Percentiles rank a stretch among this genome's conserved stretches.
Evolutionary conservation across 2,888 invertebrate genomes (phyloP).

Genomic region (Andrena minutula): DNA sequence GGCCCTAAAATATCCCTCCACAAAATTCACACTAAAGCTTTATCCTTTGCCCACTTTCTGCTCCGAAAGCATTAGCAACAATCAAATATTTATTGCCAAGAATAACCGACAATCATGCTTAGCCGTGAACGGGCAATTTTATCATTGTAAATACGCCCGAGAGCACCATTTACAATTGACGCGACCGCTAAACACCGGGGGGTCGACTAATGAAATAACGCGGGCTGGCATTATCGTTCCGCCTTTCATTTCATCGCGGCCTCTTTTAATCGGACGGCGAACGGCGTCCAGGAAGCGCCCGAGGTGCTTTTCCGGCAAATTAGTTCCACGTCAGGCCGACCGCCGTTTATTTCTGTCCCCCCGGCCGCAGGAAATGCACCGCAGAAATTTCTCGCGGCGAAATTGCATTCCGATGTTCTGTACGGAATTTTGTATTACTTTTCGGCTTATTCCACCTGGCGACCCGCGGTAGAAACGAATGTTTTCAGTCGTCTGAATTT

Average conservation of each 20-base stretch:
- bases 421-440: conserved; percentile 31
- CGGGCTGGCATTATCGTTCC: conserved; percentile 24
- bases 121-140: neutral
- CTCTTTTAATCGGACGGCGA: conserved; percentile 44
- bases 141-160: neutral
- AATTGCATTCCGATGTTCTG: conserved; percentile 44
- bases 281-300: neutral
- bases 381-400: conserved; percentile 32
- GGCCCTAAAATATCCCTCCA: too few relatives aligned
- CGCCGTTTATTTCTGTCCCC: conserved; percentile 43
- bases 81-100: too few relatives aligned
- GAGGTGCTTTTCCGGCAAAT: conserved; percentile 32
- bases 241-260: conserved; percentile 43
- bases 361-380: conserved; percentile 34
- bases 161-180: conserved; percentile 27
- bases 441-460: neutral
- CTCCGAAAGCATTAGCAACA: too few relatives aligned
- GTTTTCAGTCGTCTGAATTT: neutral
- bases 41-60: too few relatives aligned
- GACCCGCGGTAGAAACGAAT: neutral
- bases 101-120: too few relatives aligned
- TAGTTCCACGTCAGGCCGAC: conserved; percentile 38
- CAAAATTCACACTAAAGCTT: too few relatives aligned
- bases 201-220: conserved; percentile 58
- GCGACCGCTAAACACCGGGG: conserved; percentile 24